These are phyloP conservation scores for Drosophila lacteicornis DNA, from an alignment of 1,140 invertebrate genomes.

Conservation along the genomic window DNA sequence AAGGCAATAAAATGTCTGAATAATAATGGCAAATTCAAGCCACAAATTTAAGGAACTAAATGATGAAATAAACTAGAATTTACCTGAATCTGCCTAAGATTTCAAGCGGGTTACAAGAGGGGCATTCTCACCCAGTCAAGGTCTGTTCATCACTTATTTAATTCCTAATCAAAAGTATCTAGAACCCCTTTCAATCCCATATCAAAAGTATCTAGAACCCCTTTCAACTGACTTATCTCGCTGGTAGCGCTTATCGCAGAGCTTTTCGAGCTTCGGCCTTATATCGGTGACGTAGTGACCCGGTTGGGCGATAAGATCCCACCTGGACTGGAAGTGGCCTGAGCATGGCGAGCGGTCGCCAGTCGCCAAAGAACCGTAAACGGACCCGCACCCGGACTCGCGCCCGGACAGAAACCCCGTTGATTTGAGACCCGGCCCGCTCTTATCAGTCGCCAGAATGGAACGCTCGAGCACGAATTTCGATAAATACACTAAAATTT, in stretches of 20 bases:
- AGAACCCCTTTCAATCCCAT: not conserved
- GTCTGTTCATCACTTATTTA: not conserved
- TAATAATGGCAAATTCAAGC: too few species aligned
- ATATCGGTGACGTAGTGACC: slow-evolving; percentile 62
- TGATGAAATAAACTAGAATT: not conserved
- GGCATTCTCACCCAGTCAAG: slow-evolving; percentile 2
- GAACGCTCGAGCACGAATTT: slow-evolving; percentile 73
- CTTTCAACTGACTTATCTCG: slow-evolving; percentile 15
- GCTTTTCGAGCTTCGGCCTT: slow-evolving; percentile 37
- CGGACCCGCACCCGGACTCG: slow-evolving; percentile 36
- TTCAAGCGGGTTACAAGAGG: not conserved
- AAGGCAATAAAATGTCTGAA: not conserved
- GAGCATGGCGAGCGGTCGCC: slow-evolving; percentile 25
- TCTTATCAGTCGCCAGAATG: slow-evolving; percentile 72
- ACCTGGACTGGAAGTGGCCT: slow-evolving; percentile 25
- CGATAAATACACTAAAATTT: slow-evolving; percentile 84
- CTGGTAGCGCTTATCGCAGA: slow-evolving; percentile 26
- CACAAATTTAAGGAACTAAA: not conserved
- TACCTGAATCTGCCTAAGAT: not conserved
- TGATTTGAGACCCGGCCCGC: slow-evolving; percentile 18
- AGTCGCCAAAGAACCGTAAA: slow-evolving; percentile 58
- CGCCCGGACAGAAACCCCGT: slow-evolving; percentile 20
- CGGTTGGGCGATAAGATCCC: slow-evolving; percentile 60
- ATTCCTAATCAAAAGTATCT: slow-evolving; percentile 7
- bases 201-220: slow-evolving; percentile 9